A percentile compares a stretch with the other conserved stretches of the same genome.
Conservation (phyloP, 2,888 invertebrate species). For the Coenonympha arcania region DNA sequence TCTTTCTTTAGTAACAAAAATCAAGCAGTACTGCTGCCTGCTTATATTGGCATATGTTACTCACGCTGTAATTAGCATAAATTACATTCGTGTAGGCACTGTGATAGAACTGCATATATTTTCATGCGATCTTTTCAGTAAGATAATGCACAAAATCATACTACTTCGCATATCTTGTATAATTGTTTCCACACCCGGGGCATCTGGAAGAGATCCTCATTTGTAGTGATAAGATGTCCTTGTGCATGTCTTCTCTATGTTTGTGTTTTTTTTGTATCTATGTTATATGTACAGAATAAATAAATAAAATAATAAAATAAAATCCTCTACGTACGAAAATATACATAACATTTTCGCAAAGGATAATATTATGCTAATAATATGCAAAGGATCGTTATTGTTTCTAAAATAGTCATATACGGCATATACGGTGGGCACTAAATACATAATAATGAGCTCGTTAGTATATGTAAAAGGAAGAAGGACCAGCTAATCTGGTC, state of each 20-base stretch:
- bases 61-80: conserved; percentile 6
- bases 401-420: conserved; percentile 16
- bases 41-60: background rate
- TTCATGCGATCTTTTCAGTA: conserved; percentile 7
- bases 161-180: too few species aligned
- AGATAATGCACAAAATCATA: conserved; percentile 22
- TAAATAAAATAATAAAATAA: too few species aligned
- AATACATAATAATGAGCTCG: conserved; percentile 13
- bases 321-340: too few species aligned
- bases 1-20: background rate
- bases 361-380: conserved; percentile 21
- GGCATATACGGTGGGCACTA: conserved; percentile 4
- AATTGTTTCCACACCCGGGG: too few species aligned
- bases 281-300: too few species aligned
- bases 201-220: too few species aligned
- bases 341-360: conserved; percentile 20
- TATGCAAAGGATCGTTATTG: conserved; percentile 22
- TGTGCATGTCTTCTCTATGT: too few species aligned
- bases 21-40: background rate
- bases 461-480: conserved; percentile 11
- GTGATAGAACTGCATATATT: conserved; percentile 2
- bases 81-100: conserved; percentile 2
- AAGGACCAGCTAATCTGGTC: background rate
- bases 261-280: too few species aligned
- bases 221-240: too few species aligned